phyloP scores from a whole-genome alignment of 2,888 invertebrate species.

The Nymphalis urticae region DNA sequence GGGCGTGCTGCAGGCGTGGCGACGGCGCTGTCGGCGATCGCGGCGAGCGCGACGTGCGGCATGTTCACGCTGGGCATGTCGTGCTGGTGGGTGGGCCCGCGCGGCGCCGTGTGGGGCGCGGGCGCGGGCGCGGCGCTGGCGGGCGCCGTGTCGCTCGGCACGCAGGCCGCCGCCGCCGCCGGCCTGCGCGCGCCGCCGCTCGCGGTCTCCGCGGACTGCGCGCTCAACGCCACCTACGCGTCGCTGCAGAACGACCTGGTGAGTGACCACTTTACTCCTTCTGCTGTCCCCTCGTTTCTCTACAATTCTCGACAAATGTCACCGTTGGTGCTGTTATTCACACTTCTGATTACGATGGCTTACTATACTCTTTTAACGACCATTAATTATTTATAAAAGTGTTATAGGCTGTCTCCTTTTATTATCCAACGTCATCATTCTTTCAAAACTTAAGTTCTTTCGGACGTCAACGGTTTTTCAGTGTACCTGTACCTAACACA shows the following conservation, averaged over 20 bases:
- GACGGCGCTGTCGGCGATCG: slow-evolving; percentile 90
- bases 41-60: slow-evolving; percentile 91
- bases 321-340: no score
- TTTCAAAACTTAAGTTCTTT: no score
- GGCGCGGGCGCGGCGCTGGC: slow-evolving; percentile 82
- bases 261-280: not conserved
- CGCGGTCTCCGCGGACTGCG: slow-evolving; percentile 53
- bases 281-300: no score
- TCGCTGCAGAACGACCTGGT: slow-evolving; percentile 47
- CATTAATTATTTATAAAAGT: no score
- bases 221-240: slow-evolving; percentile 52
- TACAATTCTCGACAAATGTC: no score
- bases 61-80: slow-evolving; percentile 92
- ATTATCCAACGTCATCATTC: no score
- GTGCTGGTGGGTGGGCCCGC: slow-evolving; percentile 89
- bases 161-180: slow-evolving; percentile 83
- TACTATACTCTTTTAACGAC: no score
- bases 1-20: slow-evolving; percentile 76
- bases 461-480: no score
- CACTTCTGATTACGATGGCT: no score
- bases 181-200: slow-evolving; percentile 80
- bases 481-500: no score
- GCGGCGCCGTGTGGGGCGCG: slow-evolving; percentile 83
- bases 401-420: no score
- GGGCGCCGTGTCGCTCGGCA: slow-evolving; percentile 85